Evolutionary conservation across 1,140 invertebrate species (phyloP).

Genomic region (Chionoecetes opilio): DNA sequence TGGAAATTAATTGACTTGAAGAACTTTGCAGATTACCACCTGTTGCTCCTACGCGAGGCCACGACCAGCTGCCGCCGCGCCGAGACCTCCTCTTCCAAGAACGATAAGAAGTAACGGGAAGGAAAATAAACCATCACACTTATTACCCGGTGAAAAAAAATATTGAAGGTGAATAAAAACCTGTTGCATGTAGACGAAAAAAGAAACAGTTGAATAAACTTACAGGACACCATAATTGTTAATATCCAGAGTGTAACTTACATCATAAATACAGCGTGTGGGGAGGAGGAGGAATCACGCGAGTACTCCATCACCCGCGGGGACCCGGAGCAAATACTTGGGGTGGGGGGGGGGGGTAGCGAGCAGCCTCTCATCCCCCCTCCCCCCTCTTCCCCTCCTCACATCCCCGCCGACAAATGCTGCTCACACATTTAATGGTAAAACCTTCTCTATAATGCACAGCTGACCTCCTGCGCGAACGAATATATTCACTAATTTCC

Average conservation of each 20-base stretch:
- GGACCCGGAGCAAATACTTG: neutral
- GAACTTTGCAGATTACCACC: constrained; percentile 18
- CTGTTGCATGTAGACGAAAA: neutral
- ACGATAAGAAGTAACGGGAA: constrained; percentile 5
- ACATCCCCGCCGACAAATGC: constrained; percentile 34
- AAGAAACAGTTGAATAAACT: neutral
- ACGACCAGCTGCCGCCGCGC: neutral
- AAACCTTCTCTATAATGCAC: constrained; percentile 58
- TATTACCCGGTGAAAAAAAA: neutral
- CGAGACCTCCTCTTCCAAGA: neutral
- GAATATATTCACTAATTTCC: constrained; percentile 71
- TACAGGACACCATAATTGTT: constrained; percentile 17
- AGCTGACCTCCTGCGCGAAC: constrained; percentile 35
- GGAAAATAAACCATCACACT: no score
- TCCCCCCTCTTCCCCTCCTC: constrained; percentile 19
- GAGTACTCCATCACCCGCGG: neutral
- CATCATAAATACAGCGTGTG: neutral
- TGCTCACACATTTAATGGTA: constrained; percentile 60
- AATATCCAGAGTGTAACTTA: constrained; percentile 7
- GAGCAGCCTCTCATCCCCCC: neutral
- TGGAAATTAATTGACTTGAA: constrained; percentile 11
- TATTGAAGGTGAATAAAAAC: constrained; percentile 1
- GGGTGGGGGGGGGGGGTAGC: neutral
- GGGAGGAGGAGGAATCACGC: neutral
- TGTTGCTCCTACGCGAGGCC: neutral